phyloP scores from a whole-genome alignment of 2,888 invertebrate species.

The Nomada fabriciana region DNA sequence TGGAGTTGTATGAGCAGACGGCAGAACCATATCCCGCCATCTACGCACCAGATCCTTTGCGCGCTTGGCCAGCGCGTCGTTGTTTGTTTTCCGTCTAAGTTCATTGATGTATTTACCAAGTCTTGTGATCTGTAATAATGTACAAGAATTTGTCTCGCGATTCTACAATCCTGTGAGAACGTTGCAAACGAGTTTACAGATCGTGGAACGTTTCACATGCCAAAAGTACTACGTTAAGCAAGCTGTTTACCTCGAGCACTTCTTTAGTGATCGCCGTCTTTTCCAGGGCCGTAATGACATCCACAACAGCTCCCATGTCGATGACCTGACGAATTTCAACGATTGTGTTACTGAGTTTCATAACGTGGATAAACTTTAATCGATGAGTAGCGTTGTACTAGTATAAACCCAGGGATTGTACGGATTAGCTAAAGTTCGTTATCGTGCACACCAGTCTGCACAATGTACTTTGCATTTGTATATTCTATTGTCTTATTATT shows the following conservation, averaged over 20 bases:
- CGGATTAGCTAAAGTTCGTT: constrained; percentile 3
- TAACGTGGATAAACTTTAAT: neutral
- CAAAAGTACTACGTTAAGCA: neutral
- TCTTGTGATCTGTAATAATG: constrained; percentile 91
- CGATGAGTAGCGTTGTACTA: neutral
- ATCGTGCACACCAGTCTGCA: too few relatives aligned
- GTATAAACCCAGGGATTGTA: neutral
- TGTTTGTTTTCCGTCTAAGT: constrained; percentile 93
- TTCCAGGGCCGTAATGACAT: constrained; percentile 97
- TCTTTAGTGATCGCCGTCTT: constrained; percentile 95
- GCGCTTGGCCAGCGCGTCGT: constrained; percentile 93
- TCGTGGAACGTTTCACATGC: neutral
- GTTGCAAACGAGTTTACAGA: too few relatives aligned
- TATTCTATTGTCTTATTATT: too few relatives aligned
- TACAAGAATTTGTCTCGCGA: neutral
- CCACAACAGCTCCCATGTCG: constrained; percentile 96
- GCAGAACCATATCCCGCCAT: constrained; percentile 95
- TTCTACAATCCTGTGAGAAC: neutral
- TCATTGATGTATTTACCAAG: constrained; percentile 97
- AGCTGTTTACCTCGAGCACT: constrained; percentile 90
- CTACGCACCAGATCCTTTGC: constrained; percentile 96
- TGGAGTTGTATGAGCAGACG: constrained; percentile 81
- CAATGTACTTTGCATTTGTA: too few relatives aligned
- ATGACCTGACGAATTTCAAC: constrained; percentile 89
- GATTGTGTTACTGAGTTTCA: constrained; percentile 8